Evolutionary conservation across 2,113 vertebrate species (phyloP).

Genomic region (Lophura nycthemera): DNA sequence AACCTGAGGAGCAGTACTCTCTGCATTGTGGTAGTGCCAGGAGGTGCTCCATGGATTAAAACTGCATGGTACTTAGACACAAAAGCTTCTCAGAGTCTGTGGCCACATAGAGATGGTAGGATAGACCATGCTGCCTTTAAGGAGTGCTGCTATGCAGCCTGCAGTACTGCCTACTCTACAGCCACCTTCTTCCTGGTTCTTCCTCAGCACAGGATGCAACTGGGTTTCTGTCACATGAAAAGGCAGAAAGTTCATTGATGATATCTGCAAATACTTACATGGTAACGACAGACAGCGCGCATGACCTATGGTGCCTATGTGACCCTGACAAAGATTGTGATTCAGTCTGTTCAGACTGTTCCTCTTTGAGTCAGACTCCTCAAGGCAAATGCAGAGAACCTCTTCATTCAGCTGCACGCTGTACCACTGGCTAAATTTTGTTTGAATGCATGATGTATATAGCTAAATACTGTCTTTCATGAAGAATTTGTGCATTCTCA

Average conservation of each 20-base stretch:
- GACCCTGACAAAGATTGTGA: background rate
- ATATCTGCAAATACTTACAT: background rate
- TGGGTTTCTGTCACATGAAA: background rate
- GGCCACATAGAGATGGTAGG: fast-evolving
- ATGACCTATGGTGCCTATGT: fast-evolving
- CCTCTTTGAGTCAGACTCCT: background rate
- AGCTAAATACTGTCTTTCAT: background rate
- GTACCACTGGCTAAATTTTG: background rate
- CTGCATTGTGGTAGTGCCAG: background rate
- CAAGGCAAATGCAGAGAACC: background rate
- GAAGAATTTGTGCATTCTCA: background rate
- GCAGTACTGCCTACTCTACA: fast-evolving
- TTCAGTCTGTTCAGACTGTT: background rate
- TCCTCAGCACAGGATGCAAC: background rate
- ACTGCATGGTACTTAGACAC: fast-evolving
- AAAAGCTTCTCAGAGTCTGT: background rate
- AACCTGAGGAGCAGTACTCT: background rate
- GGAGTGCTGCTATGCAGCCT: fast-evolving
- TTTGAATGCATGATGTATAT: background rate
- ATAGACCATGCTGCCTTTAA: fast-evolving
- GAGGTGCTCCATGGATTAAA: background rate
- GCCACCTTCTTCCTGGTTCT: background rate
- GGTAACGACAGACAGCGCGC: background rate
- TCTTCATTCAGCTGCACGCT: background rate
- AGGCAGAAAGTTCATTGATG: background rate